A percentile compares a stretch with the other conserved stretches of the same genome.
phyloP scores from a whole-genome alignment of 2,888 invertebrate genomes.

The Nemotelus pantherinus region DNA sequence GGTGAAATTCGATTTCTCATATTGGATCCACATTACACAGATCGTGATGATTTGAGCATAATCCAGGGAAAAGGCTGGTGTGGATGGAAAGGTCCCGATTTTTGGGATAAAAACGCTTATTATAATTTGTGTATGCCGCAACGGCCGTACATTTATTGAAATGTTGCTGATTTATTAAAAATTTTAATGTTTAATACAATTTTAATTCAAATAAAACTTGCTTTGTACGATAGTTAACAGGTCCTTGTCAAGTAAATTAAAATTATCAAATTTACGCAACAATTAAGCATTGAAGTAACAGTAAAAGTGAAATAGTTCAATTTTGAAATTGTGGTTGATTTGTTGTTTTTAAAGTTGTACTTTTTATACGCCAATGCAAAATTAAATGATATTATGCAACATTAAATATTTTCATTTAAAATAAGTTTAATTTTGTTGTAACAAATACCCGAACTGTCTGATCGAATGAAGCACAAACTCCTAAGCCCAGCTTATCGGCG shows the following conservation, averaged over 20 bases:
- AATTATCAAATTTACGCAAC: too few species aligned
- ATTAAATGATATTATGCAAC: slow-evolving; percentile 26
- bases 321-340: too few species aligned
- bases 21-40: slow-evolving; percentile 98
- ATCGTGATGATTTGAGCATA: slow-evolving; percentile 79
- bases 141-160: slow-evolving; percentile 59
- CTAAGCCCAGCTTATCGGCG: slow-evolving; percentile 86
- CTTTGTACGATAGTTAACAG: too few species aligned
- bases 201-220: too few species aligned
- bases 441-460: slow-evolving; percentile 87
- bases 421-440: slow-evolving; percentile 85
- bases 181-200: too few species aligned
- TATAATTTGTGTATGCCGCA: slow-evolving; percentile 97
- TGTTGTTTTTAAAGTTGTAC: neutral
- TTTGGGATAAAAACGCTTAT: slow-evolving; percentile 95
- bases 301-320: too few species aligned
- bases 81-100: slow-evolving; percentile 93
- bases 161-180: slow-evolving; percentile 46
- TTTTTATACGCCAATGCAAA: slow-evolving; percentile 27
- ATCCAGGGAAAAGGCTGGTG: slow-evolving; percentile 92
- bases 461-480: slow-evolving; percentile 91
- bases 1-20: slow-evolving; percentile 92
- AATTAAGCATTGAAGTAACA: too few species aligned
- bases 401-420: slow-evolving; percentile 59
- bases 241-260: too few species aligned